Base-by-base conservation (phyloP, 2,888 invertebrate species). In the Ichneumon xanthorius region DNA sequence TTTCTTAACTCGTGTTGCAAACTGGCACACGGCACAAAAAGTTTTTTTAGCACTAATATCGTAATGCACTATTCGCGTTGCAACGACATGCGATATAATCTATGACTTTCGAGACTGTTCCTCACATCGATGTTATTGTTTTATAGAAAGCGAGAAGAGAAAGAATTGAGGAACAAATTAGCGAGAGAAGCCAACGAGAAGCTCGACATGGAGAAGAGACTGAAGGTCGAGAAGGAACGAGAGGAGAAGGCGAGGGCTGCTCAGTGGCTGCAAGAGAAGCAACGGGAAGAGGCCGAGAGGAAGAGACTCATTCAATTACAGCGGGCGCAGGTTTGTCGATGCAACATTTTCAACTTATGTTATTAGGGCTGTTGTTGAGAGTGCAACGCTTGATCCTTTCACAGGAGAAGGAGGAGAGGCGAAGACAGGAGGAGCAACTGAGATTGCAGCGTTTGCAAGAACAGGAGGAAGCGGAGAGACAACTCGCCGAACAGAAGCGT, bases 111-210 rank as follows among this genome's bases (percentile, higher is more conserved):
- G 0, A n/a, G 55, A 55, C n/a, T 19, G 22, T 22, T 55, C 22
- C 3, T 45, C 14, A 45, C 45, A 19, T 22, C n/a, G 22, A 5
- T 48, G 70, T 61, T 0, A 0, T 61, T 22, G 0, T 61, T 77
- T 79, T 79, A 30, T 68, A 94, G 94, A 80, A 94, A 92, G 85
- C 94, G 96, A 1, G 95, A 96, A 89, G 95, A 95, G 87, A 96
- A 96, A 93, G 95, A 95, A 94, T 94, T 67, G 93, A 95, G 95
- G 1, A 96, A 95, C 0, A 95, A 94, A 0, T 94, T 95, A 2
- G 95, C 94, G 0, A 86, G 92, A 2, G 95, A 95, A 7, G 91
- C 95, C 1, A 93, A 93, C 87, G 95, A 95, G 90, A 95, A 94
- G 80, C 94, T 94, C 92, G 92, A 93, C 37, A 85, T 90, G 86